Conservation (phyloP, 2,113 vertebrate species). For the Oxyruncus cristatus region DNA sequence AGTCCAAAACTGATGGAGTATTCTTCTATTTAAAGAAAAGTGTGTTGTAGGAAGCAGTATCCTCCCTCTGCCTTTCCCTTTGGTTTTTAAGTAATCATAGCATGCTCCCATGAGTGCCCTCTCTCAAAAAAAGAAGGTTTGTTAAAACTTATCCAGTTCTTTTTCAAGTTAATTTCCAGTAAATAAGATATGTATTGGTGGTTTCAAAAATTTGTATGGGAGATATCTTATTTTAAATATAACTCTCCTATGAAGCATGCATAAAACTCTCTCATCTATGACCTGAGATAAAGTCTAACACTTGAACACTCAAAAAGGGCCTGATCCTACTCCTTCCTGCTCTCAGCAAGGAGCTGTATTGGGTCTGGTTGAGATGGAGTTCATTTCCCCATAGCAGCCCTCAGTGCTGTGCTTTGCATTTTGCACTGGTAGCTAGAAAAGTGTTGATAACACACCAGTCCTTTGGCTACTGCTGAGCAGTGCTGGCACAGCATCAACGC, state of each 20-base stretch:
- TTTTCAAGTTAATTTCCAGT: background rate
- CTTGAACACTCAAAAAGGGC: background rate
- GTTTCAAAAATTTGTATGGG: background rate
- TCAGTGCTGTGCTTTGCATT: background rate
- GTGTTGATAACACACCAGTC: background rate
- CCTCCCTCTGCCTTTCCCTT: background rate
- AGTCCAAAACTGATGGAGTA: background rate
- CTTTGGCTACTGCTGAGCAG: background rate
- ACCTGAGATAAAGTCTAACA: background rate
- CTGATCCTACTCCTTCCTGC: background rate
- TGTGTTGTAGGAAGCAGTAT: background rate
- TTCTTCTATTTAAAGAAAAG: background rate
- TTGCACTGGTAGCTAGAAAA: background rate
- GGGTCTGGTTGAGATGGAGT: background rate
- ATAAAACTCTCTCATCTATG: background rate
- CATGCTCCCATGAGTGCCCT: background rate
- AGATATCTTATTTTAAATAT: background rate
- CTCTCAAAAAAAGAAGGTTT: background rate
- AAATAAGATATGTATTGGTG: background rate
- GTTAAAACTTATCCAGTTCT: background rate
- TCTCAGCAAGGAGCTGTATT: background rate
- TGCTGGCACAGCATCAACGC: background rate
- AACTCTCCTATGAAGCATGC: background rate
- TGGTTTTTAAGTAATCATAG: background rate
- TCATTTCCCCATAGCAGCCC: background rate